Base-by-base conservation (phyloP, 2,797 vertebrate genomes). In the Lagothrix lagotricha region DNA sequence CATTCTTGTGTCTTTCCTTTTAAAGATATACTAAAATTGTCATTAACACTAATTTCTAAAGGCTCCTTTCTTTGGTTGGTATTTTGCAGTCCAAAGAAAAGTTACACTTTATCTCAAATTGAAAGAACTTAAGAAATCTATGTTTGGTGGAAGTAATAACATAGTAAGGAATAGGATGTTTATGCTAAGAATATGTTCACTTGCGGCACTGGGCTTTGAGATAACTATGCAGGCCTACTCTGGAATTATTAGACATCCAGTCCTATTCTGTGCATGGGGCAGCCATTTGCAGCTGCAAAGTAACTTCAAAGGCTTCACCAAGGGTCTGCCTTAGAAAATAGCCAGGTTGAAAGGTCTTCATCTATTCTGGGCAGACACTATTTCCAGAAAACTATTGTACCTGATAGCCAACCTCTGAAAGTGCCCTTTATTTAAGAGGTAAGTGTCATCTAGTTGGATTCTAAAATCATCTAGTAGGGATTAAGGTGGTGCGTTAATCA, bases 31-130 rank as follows among this genome's bases (percentile, higher is more conserved):
- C 28, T 48, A 28, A 58, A 4, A 14, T 54, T 10, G 17, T 39
- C 83, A 12, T 39, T 57, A 46, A 81, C 48, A 70, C 15, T 73
- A 7, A 46, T 26, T 48, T 52, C 36, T 28, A 10, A 61, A 44
- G 93, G 28, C 9, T 20, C 0, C 36, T 70, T 61, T 64, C 24
- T 39, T 44, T 39, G 20, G n/a, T 57, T 50, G 10, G 17, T 50
- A 46, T 95, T 94, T 93, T 80, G 33, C 1, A 44, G 5, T 54
- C 54, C 80, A 70, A 61, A 57, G 22, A 57, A 3, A 89, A 94
- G 88, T 73, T 73, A 46, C 1, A 9, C 28, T 77, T 54, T n/a
- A n/a, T 86, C 17, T 64, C 46, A 46, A 61, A 46, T 13, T 20
- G 86, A 81, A 95, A 64, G 13, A 67, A 28, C 7, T 54, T 36